Evolutionary conservation across 30 jellyfish, hydroid and myxozoan genomes (phyloP).

Genomic region (Aurelia coerulea): DNA sequence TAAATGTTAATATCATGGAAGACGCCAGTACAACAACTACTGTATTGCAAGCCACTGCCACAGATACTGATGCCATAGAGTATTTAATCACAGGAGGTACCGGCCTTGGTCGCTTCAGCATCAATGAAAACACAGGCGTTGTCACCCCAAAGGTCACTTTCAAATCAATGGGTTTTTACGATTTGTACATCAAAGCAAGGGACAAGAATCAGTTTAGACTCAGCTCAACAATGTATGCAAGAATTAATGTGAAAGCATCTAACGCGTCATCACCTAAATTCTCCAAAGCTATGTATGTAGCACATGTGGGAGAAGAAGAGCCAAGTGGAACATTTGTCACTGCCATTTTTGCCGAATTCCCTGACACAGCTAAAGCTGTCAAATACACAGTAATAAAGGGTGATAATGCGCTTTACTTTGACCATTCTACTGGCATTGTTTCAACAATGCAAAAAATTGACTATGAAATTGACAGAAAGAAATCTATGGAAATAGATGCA

Average conservation of each 20-base stretch:
- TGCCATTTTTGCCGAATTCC: conserved; percentile 85
- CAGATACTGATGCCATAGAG: conserved; percentile 47
- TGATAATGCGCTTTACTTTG: conserved; percentile 68
- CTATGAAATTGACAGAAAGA: conserved; percentile 64
- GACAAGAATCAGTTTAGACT: conserved; percentile 74
- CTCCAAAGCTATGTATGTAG: conserved; percentile 84
- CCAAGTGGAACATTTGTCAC: conserved; percentile 72
- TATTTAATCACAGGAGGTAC: conserved; percentile 82
- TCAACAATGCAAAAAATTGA: conserved; percentile 74
- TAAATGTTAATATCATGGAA: conserved; percentile 52
- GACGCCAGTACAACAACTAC: conserved; percentile 42
- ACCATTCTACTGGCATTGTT: conserved; percentile 78
- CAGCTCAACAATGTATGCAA: conserved; percentile 79
- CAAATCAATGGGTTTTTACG: conserved; percentile 61
- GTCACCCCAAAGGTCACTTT: conserved; percentile 79
- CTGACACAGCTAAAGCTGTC: conserved; percentile 62
- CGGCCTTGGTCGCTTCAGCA: conserved; percentile 91
- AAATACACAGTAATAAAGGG: conserved; percentile 48
- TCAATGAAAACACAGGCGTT: conserved; percentile 73
- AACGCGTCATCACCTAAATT: conserved; percentile 59
- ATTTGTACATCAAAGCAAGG: conserved; percentile 83
- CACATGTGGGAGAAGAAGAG: conserved; percentile 74
- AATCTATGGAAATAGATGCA: conserved; percentile 70
- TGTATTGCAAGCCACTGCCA: conserved; percentile 68
- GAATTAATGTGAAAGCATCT: conserved; percentile 62